These are phyloP conservation scores for Panulirus ornatus DNA, from an alignment of 1,140 invertebrate species.

Conservation along the genomic window DNA sequence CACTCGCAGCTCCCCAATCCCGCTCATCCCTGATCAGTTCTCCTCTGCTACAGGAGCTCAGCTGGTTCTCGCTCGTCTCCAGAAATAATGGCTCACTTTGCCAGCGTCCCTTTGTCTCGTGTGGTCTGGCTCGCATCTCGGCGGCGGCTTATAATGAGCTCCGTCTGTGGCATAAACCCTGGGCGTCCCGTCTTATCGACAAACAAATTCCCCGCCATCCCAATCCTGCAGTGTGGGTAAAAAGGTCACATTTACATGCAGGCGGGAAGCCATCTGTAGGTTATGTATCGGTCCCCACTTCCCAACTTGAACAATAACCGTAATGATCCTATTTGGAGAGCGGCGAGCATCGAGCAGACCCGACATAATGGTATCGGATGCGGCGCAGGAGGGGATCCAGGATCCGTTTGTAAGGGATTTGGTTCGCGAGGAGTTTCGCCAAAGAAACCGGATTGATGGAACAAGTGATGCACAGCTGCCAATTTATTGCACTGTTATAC, in stretches of 20 bases:
- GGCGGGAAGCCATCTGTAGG: conserved; percentile 68
- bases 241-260: conserved; percentile 72
- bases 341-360: conserved; percentile 65
- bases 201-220: conserved; percentile 71
- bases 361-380: conserved; percentile 70
- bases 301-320: conserved; percentile 72
- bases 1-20: conserved; percentile 46
- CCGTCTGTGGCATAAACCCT: conserved; percentile 67
- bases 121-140: conserved; percentile 37
- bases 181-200: conserved; percentile 63
- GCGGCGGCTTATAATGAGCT: conserved; percentile 70
- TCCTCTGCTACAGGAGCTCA: conserved; percentile 67
- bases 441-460: conserved; percentile 68
- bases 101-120: conserved; percentile 62
- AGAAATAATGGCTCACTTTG: conserved; percentile 72
- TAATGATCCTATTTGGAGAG: conserved; percentile 71
- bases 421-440: conserved; percentile 53
- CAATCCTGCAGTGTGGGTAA: conserved; percentile 70
- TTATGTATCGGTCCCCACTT: conserved; percentile 71
- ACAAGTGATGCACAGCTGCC: conserved; percentile 61
- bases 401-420: conserved; percentile 70
- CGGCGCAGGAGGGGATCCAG: conserved; percentile 55
- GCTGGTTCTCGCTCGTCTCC: conserved; percentile 57
- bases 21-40: conserved; percentile 65
- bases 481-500: conserved; percentile 62